Percentiles rank a stretch among this genome's conserved stretches.
Conservation (phyloP, 2,888 invertebrate species). For the Caenorhabditis angaria region DNA sequence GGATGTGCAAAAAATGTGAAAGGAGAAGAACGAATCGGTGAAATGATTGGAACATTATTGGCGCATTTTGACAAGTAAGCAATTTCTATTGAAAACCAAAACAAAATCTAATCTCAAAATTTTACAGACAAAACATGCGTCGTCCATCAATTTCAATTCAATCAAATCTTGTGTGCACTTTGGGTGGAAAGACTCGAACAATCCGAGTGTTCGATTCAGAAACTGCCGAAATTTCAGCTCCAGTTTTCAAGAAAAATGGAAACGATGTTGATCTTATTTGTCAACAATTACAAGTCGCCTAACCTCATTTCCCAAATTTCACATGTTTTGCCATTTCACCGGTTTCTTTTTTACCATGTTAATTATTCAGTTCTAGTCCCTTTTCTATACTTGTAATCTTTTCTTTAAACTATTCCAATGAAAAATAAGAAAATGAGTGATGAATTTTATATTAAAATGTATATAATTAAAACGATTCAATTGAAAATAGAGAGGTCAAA, state of each 20-base stretch:
- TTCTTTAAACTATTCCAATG: no score
- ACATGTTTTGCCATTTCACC: neutral
- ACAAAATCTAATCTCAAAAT: neutral
- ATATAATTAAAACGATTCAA: no score
- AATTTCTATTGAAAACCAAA: no score
- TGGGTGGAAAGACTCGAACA: constrained; percentile 73
- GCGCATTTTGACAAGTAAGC: constrained; percentile 71
- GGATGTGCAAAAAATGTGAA: constrained; percentile 71
- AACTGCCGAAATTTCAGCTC: constrained; percentile 37
- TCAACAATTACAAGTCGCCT: constrained; percentile 41
- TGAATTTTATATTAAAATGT: no score
- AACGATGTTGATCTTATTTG: constrained; percentile 64
- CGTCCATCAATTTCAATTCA: constrained; percentile 70
- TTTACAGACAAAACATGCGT: constrained; percentile 35
- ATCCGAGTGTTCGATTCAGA: constrained; percentile 66
- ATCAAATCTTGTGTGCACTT: constrained; percentile 72
- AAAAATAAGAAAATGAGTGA: no score
- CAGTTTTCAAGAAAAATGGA: constrained; percentile 65
- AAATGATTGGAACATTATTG: constrained; percentile 73
- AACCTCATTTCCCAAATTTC: constrained; percentile 11
- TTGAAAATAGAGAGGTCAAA: no score
- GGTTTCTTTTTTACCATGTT: neutral
- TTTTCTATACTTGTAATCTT: no score
- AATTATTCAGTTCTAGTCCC: neutral
- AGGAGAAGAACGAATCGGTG: constrained; percentile 74